Evolutionary conservation across 2,113 vertebrate species (phyloP).

Genomic region (Peromyscus leucopus): DNA sequence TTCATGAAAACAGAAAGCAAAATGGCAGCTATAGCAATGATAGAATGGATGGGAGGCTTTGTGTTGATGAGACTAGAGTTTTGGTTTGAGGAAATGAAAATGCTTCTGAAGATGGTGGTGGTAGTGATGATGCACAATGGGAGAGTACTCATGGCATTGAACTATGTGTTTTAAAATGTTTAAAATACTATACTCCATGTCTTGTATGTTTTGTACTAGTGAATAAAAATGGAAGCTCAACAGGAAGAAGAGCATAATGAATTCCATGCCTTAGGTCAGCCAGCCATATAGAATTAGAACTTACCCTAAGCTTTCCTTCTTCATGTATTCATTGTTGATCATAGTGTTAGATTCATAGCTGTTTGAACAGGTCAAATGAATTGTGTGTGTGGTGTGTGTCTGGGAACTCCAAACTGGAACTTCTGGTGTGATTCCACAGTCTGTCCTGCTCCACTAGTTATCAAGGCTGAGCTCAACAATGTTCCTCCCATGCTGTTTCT

Average conservation of each 20-base stretch:
- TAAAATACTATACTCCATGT: background rate
- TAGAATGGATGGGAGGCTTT: background rate
- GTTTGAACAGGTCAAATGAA: background rate
- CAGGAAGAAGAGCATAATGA: background rate
- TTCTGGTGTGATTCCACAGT: background rate
- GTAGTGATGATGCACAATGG: background rate
- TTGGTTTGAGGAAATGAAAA: background rate
- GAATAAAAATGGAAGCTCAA: background rate
- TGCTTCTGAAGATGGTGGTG: background rate
- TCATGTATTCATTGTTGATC: background rate
- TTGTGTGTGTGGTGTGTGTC: background rate
- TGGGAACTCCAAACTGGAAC: background rate
- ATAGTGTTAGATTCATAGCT: background rate
- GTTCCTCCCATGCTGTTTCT: background rate
- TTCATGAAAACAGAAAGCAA: background rate
- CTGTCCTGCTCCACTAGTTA: background rate
- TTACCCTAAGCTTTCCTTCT: background rate
- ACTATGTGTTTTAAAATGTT: background rate
- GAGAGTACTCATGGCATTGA: background rate
- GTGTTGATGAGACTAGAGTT: background rate
- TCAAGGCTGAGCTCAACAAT: background rate
- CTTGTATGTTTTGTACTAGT: background rate
- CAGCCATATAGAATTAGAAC: background rate
- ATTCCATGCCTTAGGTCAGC: background rate
- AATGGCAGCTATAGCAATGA: accelerated